phyloP scores from a whole-genome alignment of 2,888 invertebrate genomes.

The Caradrina kadenii region DNA sequence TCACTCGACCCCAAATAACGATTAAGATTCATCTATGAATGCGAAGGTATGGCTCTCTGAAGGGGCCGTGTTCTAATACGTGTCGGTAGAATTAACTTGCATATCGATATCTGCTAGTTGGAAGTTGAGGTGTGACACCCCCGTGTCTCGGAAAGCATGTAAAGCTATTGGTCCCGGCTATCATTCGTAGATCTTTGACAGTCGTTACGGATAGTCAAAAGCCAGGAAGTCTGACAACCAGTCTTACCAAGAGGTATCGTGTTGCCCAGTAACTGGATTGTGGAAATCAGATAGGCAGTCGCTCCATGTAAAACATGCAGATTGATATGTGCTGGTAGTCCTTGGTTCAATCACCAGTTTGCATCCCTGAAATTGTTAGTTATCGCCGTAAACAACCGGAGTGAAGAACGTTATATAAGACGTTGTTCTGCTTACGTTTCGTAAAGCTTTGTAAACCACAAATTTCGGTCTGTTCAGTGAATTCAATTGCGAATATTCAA shows the following conservation, averaged over 20 bases:
- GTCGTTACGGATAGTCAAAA: too few relatives aligned
- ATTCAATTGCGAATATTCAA: conserved; percentile 14
- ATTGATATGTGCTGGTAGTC: neutral
- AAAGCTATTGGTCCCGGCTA: too few relatives aligned
- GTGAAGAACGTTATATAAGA: neutral
- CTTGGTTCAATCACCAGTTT: conserved; percentile 33
- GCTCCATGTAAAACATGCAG: too few relatives aligned
- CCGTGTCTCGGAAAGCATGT: too few relatives aligned
- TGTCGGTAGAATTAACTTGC: conserved; percentile 40
- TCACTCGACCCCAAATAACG: conserved; percentile 42
- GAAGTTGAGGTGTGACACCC: too few relatives aligned
- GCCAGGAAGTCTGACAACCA: too few relatives aligned
- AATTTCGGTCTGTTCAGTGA: neutral
- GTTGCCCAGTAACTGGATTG: too few relatives aligned
- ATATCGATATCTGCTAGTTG: conserved; percentile 46
- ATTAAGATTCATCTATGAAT: conserved; percentile 44
- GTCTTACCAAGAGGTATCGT: too few relatives aligned
- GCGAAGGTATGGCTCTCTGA: conserved; percentile 9
- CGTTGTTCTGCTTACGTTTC: conserved; percentile 5
- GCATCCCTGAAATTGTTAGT: conserved; percentile 22
- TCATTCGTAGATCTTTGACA: too few relatives aligned
- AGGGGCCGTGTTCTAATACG: conserved; percentile 19
- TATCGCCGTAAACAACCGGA: neutral
- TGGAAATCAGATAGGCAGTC: too few relatives aligned
- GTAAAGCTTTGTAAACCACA: neutral